phyloP scores from a whole-genome alignment of 37 sponge, comb jelly and placozoan genomes.

The Dysidea cf. avara region DNA sequence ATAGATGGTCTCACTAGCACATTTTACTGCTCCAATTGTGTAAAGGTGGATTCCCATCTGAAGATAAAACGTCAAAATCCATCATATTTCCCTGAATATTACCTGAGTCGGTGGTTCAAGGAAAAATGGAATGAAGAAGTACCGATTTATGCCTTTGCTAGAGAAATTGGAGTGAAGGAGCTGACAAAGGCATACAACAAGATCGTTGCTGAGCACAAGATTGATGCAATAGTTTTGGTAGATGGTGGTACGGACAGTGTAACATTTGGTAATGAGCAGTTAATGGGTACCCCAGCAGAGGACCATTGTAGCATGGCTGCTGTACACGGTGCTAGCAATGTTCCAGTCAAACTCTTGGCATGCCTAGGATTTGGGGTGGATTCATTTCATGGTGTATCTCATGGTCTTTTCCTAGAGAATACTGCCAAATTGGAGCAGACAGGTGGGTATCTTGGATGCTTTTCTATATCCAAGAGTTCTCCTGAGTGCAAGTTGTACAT shows the following conservation, averaged over 20 bases:
- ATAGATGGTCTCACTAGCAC: neutral
- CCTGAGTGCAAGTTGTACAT: constrained; percentile 52
- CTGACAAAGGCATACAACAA: constrained; percentile 43
- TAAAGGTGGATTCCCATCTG: constrained; percentile 12
- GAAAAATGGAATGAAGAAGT: constrained; percentile 34
- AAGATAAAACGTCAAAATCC: neutral
- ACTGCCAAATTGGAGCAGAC: constrained; percentile 46
- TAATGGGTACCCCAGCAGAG: constrained; percentile 68
- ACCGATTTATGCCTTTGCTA: constrained; percentile 49
- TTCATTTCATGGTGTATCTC: constrained; percentile 74
- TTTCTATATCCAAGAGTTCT: constrained; percentile 57
- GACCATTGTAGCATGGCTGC: constrained; percentile 75
- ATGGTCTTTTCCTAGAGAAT: constrained; percentile 72
- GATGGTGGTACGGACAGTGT: constrained; percentile 79
- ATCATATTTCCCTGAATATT: constrained; percentile 70
- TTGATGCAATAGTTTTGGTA: constrained; percentile 70
- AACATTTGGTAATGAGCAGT: constrained; percentile 66
- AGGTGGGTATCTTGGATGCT: constrained; percentile 57
- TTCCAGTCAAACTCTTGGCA: constrained; percentile 38
- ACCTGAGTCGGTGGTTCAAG: constrained; percentile 47
- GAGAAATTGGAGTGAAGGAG: constrained; percentile 40
- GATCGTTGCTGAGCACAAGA: constrained; percentile 36
- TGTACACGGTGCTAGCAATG: constrained; percentile 16
- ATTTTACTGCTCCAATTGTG: constrained; percentile 25
- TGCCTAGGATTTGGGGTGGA: constrained; percentile 84